Conservation (phyloP, 2,888 invertebrate species). For the Agriopis marginaria region DNA sequence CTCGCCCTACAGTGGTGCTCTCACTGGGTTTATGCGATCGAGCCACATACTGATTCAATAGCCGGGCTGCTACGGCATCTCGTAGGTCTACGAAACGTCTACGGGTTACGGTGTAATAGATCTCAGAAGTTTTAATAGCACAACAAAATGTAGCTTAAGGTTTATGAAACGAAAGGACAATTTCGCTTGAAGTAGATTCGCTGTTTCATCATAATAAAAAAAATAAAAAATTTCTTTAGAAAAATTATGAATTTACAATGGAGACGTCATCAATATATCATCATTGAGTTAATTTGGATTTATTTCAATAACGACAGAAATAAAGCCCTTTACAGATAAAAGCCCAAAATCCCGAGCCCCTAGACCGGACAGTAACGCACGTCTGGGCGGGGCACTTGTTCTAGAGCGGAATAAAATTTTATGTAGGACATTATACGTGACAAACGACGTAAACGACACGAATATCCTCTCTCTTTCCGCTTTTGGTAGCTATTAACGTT, state of each 20-base stretch:
- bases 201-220: no score
- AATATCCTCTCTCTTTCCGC: constrained; percentile 66
- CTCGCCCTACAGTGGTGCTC: constrained; percentile 42
- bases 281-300: constrained; percentile 7
- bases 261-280: neutral
- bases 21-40: constrained; percentile 8
- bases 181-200: neutral
- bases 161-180: no score
- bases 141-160: no score
- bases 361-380: constrained; percentile 65
- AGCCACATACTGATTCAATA: constrained; percentile 3
- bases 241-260: neutral
- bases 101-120: constrained; percentile 6
- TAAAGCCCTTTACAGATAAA: constrained; percentile 42
- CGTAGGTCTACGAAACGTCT: constrained; percentile 5
- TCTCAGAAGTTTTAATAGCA: neutral
- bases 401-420: constrained; percentile 75
- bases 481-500: constrained; percentile 49
- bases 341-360: constrained; percentile 56
- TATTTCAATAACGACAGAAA: constrained; percentile 4
- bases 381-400: constrained; percentile 64
- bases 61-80: constrained; percentile 7
- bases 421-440: constrained; percentile 76
- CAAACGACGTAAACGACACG: constrained; percentile 72
- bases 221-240: no score